phyloP scores from a whole-genome alignment of 1,140 invertebrate genomes.

The Lucilia cuprina region DNA sequence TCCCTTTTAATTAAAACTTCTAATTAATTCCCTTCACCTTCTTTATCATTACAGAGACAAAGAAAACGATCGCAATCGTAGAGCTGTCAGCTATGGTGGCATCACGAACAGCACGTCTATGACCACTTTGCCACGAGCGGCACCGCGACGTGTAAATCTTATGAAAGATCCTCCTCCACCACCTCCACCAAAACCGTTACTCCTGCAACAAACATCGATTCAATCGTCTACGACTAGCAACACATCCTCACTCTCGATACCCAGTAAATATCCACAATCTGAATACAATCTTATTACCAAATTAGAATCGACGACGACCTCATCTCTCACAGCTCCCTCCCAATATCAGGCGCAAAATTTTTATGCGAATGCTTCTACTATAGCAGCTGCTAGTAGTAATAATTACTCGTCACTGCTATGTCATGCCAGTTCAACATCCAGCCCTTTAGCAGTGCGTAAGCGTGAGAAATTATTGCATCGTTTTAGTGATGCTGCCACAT shows the following conservation, averaged over 20 bases:
- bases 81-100: slow-evolving; percentile 56
- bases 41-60: slow-evolving; percentile 60
- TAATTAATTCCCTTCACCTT: no score
- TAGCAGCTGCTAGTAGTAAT: slow-evolving; percentile 44
- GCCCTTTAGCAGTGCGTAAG: slow-evolving; percentile 56
- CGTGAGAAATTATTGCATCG: slow-evolving; percentile 59
- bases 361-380: slow-evolving; percentile 54
- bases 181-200: slow-evolving; percentile 55
- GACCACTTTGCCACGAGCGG: slow-evolving; percentile 56
- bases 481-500: slow-evolving; percentile 61
- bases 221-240: slow-evolving; percentile 39
- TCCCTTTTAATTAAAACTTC: no score
- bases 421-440: slow-evolving; percentile 54
- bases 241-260: no score
- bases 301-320: slow-evolving; percentile 56
- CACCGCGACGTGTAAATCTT: slow-evolving; percentile 54
- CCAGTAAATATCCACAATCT: slow-evolving; percentile 58
- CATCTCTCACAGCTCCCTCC: slow-evolving; percentile 51
- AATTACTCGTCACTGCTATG: slow-evolving; percentile 58
- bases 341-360: slow-evolving; percentile 59
- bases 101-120: slow-evolving; percentile 39
- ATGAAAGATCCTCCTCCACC: slow-evolving; percentile 61
- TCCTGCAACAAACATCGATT: slow-evolving; percentile 42
- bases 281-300: slow-evolving; percentile 61
- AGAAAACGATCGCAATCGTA: slow-evolving; percentile 59